Base-by-base conservation (phyloP, 2,888 invertebrate genomes). In the Hybos culiciformis region DNA sequence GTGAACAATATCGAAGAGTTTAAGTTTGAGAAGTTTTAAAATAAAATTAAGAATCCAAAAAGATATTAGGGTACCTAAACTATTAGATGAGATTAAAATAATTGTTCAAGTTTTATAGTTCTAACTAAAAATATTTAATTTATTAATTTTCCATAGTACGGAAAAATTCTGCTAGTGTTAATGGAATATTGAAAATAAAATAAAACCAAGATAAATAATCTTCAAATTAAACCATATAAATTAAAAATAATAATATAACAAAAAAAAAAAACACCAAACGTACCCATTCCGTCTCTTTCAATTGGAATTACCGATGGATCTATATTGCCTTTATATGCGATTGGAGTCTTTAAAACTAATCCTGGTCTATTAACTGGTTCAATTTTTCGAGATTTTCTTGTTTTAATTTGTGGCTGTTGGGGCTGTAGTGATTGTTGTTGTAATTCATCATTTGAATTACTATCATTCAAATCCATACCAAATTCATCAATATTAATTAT, bases 231-330 rank as follows among this genome's bases (percentile, higher is more conserved):
- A 14, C 23, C 37, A 39, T 14, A 40, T 44, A 15, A 34, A 44
- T 20, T 39, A 40, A 34, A 44, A 37, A 37, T 37, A 39, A 37
- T 39, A 26, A 43, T 31, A 43, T 42, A 41, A 42, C 39, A 48
- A 43, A 51, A 33, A 40, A 39, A 45, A 48, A 50, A 53, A 45
- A 56, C 53, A 66, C 77, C 75, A n/a, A n/a, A n/a, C n/a, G n/a
- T 70, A 87, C 88, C 87, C 71, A 87, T 88, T 67, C 84, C 87
- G 66, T 88, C 86, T 67, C 83, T 85, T 65, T 81, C 79, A 59
- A 90, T 81, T 42, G 90, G 88, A 67, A 90, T 80, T 57, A 87
- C 83, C 50, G 84, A 82, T 47, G 85, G 76, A 70, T 88, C 86
- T 43, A 81, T 80, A 61, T 80, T 78, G 56, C 80, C 77, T 60